Evolutionary conservation across 2,113 vertebrate species (phyloP), one percentile per base, ranked within the genome.

Genomic region (Gymnocephalus cernua): DNA sequence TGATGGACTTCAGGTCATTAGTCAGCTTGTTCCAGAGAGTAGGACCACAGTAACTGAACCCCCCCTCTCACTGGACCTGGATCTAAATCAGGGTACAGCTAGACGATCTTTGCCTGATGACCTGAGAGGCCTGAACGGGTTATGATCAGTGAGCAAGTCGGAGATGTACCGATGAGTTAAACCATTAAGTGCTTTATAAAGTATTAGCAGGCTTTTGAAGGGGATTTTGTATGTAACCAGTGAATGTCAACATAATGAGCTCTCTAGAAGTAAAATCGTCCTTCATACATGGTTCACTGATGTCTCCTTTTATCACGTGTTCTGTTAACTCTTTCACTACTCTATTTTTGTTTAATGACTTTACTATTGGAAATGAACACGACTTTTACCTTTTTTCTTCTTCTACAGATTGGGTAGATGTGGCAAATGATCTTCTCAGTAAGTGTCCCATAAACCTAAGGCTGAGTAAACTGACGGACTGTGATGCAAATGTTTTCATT

Each of bases 401-500:
- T 77, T 10, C 74, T 69, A 86, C 85, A 99, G 98, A 97, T 77
- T 99, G 97, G 97, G 87, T 98, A 77, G 91, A 92, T 50, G 82
- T 97, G 93, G 97, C 97, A 84, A 99, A 98, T 93, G 93, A 95
- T 86, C 96, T 99, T 67, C 95, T 98, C 80, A 95, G 79, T 89
- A 97, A 95, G 90, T 99, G 97, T 94, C 94, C 94, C 74, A 81
- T 97, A 90, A 95, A 96, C 74, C 89, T 94, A 66, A 95, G 80
- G 51, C 88, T 99, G 84, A 93, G 86, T 15, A 93, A 91, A 82
- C 91, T 99, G 79, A 91, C 94, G 0, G 98, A 99, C 54, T 99
- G 98, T 83, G 95, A 95, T 89, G 96, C 97, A 81, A 94, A 94
- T 62, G 91, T 98, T 48, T 99, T 99, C 86, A 92, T 97, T 86